A percentile compares a stretch with the other conserved stretches of the same genome.
Evolutionary conservation across 2,113 vertebrate species (phyloP).

Genomic region (Colaptes auratus): DNA sequence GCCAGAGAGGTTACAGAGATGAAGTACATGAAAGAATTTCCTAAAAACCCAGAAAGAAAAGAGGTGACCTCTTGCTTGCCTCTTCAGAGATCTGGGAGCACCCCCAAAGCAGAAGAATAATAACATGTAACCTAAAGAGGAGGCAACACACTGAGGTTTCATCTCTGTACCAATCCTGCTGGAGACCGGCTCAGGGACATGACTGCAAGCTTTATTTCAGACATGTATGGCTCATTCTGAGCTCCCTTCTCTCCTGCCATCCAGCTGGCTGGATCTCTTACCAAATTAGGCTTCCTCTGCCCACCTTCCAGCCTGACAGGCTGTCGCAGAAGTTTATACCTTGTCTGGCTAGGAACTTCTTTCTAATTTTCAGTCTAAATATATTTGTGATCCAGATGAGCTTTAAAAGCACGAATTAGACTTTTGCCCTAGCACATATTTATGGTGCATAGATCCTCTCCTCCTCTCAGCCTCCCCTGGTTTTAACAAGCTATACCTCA

Average conservation of each 20-base stretch:
- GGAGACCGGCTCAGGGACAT: neutral
- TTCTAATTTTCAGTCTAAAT: slow-evolving; percentile 53
- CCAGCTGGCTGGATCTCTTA: slow-evolving; percentile 15
- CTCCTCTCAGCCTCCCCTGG: neutral
- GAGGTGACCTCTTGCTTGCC: neutral
- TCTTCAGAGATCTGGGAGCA: neutral
- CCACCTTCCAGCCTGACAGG: slow-evolving; percentile 45
- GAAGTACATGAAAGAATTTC: neutral
- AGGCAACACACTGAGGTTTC: neutral
- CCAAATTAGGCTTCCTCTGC: slow-evolving; percentile 48
- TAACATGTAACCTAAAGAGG: neutral
- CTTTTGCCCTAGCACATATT: neutral
- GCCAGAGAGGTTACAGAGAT: neutral
- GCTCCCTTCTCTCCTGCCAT: slow-evolving; percentile 5
- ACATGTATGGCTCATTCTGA: neutral
- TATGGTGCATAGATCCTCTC: neutral
- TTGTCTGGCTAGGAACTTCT: slow-evolving; percentile 26
- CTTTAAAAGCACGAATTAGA: neutral
- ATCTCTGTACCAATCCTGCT: neutral
- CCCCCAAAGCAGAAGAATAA: neutral
- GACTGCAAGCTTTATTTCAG: neutral
- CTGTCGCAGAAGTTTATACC: slow-evolving; percentile 13
- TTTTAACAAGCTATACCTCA: neutral
- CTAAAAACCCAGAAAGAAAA: neutral
- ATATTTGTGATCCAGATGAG: slow-evolving; percentile 31